These are phyloP conservation scores for Leucophora obtusa DNA, from an alignment of 2,888 invertebrate species.

Conservation along the genomic window DNA sequence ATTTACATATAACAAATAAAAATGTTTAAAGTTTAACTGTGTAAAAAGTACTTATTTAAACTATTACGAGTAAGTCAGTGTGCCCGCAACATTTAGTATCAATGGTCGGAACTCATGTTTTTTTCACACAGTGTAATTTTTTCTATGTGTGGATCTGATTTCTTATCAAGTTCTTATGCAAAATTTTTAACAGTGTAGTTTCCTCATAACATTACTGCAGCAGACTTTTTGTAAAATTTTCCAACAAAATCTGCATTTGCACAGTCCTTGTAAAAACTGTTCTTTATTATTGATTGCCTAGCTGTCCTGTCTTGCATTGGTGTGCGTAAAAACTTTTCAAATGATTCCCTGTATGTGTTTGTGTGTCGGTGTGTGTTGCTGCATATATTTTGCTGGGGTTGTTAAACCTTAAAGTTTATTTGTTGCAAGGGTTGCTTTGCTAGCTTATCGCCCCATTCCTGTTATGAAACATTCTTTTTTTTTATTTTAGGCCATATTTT, in stretches of 20 bases:
- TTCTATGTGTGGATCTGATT: too few species aligned
- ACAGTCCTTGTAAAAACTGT: constrained; percentile 9
- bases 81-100: too few species aligned
- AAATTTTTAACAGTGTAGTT: not conserved
- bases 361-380: not conserved
- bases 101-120: too few species aligned
- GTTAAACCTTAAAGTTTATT: constrained; percentile 48
- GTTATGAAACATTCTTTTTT: constrained; percentile 14
- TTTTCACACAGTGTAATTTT: too few species aligned
- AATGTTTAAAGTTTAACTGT: too few species aligned
- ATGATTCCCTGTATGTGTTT: constrained; percentile 28
- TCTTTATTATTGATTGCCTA: constrained; percentile 48
- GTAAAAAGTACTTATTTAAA: too few species aligned
- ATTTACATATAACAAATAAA: too few species aligned
- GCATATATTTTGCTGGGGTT: constrained; percentile 38
- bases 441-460: constrained; percentile 35
- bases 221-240: constrained; percentile 30
- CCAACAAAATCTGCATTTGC: constrained; percentile 41
- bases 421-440: constrained; percentile 42
- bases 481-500: constrained; percentile 51
- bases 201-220: constrained; percentile 10
- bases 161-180: too few species aligned
- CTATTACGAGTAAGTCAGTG: too few species aligned
- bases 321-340: constrained; percentile 1
- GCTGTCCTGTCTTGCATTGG: constrained; percentile 24